Evolutionary conservation across 2,888 invertebrate species (phyloP).

Genomic region (Timandra comae): DNA sequence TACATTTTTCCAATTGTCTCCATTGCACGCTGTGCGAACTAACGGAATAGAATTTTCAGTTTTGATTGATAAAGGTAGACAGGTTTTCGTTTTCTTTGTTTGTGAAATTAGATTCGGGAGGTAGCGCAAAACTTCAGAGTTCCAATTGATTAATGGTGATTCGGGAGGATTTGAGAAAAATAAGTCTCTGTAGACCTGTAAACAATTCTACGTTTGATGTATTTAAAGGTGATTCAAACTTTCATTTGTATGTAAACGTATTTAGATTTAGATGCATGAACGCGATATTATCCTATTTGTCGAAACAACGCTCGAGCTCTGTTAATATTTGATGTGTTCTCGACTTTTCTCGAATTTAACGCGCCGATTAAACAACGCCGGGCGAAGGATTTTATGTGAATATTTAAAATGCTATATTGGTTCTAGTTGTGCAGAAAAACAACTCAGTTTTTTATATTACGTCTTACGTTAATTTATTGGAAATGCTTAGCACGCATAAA

Average conservation of each 20-base stretch:
- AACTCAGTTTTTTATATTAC: conserved; percentile 45
- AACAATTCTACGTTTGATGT: too few relatives aligned
- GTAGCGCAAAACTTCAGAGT: conserved; percentile 65
- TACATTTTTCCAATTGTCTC: conserved; percentile 74
- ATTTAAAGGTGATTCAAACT: conserved; percentile 23
- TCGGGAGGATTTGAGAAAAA: conserved; percentile 46
- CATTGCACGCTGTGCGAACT: conserved; percentile 58
- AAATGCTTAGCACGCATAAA: conserved; percentile 23
- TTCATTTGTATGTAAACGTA: conserved; percentile 42
- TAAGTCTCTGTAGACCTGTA: conserved; percentile 27
- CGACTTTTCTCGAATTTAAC: conserved; percentile 74
- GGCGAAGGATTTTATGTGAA: conserved; percentile 71
- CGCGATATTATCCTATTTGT: conserved; percentile 68
- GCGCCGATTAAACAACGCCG: conserved; percentile 70
- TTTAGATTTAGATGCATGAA: conserved; percentile 63
- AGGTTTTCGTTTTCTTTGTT: conserved; percentile 74
- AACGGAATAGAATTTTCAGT: conserved; percentile 73
- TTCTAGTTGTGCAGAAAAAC: conserved; percentile 58
- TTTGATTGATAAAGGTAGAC: conserved; percentile 77
- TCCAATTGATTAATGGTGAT: conserved; percentile 72
- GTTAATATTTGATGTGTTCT: conserved; percentile 74
- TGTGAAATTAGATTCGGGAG: conserved; percentile 71
- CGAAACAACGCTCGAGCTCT: conserved; percentile 60
- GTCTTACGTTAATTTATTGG: conserved; percentile 38
- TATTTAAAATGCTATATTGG: conserved; percentile 74